A percentile compares a stretch with the other conserved stretches of the same genome.
Conservation (phyloP, 2,797 vertebrate species). For the Micromesistius poutassou region DNA sequence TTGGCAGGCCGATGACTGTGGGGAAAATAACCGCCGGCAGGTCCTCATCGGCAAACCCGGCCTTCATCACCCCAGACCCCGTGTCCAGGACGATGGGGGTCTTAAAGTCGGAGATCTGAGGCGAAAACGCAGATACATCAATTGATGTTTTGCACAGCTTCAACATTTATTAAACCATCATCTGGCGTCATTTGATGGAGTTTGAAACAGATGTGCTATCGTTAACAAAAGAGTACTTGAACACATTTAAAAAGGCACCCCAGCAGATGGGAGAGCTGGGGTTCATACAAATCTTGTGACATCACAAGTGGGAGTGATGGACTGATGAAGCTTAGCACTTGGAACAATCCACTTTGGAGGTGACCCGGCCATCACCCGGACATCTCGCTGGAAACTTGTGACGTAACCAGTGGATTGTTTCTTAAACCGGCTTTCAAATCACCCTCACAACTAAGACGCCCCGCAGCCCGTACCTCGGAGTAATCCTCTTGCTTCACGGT, state of each 20-base stretch:
- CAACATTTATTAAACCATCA: background rate
- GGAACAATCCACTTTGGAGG: too few species aligned
- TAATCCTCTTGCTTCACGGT: background rate
- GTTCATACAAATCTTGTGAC: background rate
- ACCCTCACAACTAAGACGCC: background rate
- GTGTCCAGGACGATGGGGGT: constrained; percentile 73
- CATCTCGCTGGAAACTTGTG: background rate
- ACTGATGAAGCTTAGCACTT: background rate
- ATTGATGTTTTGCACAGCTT: background rate
- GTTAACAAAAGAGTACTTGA: background rate
- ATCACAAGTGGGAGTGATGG: background rate
- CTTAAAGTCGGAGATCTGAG: constrained; percentile 57
- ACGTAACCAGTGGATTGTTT: background rate
- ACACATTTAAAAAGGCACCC: background rate
- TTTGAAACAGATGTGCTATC: background rate
- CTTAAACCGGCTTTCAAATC: too few species aligned
- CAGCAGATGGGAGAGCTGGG: too few species aligned
- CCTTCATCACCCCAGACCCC: constrained; percentile 76
- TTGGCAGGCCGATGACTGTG: constrained; percentile 72
- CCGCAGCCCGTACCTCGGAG: background rate
- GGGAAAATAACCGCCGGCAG: constrained; percentile 68
- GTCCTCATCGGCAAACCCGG: constrained; percentile 74
- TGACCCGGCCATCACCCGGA: background rate
- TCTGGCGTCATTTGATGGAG: background rate
- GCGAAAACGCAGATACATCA: background rate